Evolutionary conservation across 1,140 invertebrate genomes (phyloP).

Genomic region (Caerostris darwini): DNA sequence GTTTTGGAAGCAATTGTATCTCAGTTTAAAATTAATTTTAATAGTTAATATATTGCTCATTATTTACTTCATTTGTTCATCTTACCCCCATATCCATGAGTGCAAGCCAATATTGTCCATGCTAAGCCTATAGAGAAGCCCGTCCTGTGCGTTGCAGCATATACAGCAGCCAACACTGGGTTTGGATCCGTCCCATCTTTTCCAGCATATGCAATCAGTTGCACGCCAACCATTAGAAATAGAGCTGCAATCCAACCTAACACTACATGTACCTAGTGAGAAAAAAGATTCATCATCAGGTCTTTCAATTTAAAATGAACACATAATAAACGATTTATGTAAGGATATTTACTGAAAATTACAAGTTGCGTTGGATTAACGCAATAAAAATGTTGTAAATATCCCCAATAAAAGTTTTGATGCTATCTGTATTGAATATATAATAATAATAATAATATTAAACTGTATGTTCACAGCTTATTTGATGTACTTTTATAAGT

Average conservation of each 20-base stretch:
- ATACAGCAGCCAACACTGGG: conserved; percentile 60
- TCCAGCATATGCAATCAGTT: conserved; percentile 57
- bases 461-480: too few species aligned
- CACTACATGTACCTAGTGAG: conserved; percentile 32
- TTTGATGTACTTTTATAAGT: too few species aligned
- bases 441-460: too few species aligned
- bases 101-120: conserved; percentile 78
- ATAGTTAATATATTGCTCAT: too few species aligned
- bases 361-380: not conserved
- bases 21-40: too few species aligned
- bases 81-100: conserved; percentile 77
- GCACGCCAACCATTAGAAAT: conserved; percentile 36
- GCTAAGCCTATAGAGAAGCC: conserved; percentile 71
- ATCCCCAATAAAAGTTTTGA: too few species aligned
- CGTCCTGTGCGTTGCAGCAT: conserved; percentile 76
- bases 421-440: too few species aligned
- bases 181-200: conserved; percentile 54
- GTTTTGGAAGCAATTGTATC: too few species aligned
- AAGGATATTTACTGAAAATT: too few species aligned
- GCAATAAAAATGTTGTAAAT: too few species aligned
- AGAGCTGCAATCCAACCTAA: conserved; percentile 62
- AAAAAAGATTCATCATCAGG: not conserved
- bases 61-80: not conserved
- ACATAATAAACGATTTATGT: too few species aligned
- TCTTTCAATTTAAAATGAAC: too few species aligned